These are phyloP conservation scores for Falco punctatus DNA, from an alignment of 2,113 vertebrate genomes.

Conservation along the genomic window DNA sequence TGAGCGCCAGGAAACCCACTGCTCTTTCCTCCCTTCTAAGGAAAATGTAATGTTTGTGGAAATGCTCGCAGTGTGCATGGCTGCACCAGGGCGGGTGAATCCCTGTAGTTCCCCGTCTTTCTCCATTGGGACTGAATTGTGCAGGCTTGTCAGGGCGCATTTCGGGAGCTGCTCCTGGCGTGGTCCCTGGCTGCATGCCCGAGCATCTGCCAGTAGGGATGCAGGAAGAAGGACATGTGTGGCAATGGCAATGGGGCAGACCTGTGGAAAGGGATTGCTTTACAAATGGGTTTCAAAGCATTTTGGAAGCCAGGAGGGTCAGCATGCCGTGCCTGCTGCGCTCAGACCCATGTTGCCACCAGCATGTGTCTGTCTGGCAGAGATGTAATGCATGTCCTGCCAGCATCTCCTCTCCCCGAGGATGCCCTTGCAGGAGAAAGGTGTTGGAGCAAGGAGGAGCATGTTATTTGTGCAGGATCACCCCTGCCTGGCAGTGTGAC, in stretches of 20 bases:
- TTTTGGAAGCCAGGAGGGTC: background rate
- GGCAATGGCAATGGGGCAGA: background rate
- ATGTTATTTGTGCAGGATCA: fast-evolving
- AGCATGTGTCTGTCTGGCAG: background rate
- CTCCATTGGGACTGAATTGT: background rate
- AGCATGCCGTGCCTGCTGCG: fast-evolving
- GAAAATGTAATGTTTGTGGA: background rate
- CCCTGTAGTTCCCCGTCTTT: background rate
- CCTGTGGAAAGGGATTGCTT: fast-evolving
- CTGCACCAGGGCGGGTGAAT: background rate
- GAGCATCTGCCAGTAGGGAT: background rate
- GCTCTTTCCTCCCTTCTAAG: background rate
- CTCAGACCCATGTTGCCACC: background rate
- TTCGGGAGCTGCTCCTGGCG: background rate
- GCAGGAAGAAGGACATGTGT: background rate
- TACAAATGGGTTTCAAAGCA: background rate
- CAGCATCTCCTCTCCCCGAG: fast-evolving
- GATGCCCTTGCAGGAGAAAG: background rate
- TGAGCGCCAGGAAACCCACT: background rate
- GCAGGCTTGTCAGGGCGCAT: background rate
- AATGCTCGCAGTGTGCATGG: fast-evolving
- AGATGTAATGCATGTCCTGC: too few species aligned
- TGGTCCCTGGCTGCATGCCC: background rate
- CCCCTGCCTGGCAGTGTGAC: background rate
- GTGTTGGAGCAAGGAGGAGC: background rate